Base-by-base conservation (phyloP, 1,140 invertebrate species). In the Ceratoteleas bidentatus region DNA sequence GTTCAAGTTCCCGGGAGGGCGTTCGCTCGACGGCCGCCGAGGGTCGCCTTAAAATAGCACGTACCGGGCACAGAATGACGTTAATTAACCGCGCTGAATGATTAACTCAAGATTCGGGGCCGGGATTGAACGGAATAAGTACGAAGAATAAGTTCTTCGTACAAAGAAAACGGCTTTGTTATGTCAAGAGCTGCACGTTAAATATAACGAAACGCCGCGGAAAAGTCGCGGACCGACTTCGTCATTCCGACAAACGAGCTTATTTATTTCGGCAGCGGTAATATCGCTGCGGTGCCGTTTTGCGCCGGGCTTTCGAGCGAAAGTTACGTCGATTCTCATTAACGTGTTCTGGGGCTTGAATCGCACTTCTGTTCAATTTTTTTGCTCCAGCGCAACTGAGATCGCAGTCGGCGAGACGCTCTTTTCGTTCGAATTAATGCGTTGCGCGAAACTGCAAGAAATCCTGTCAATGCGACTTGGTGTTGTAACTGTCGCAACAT, bases 61-160 rank as follows among this genome's bases (percentile, higher is more conserved):
- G 50, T 60, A 68, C 60, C 58, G 52, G 54, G 66, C 47, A 70
- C 66, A 78, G 74, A 65, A 83, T 80, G 74, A 85, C 49, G 77
- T 75, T 86, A 86, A 86, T 87, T 85, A 87, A 85, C 76, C 69
- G 43, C 40, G 49, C 50, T 69, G 76, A 76, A 78, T 83, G 84
- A 84, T 85, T 85, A 84, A 86, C 61, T 75, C 6, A 60, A 80
- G 70, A 81, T 85, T 78, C 66, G 40, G 47, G 54, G 33, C 13
- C 10, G 34, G 33, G 40, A 60, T 70, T 38, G 14, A 66, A 50
- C 13, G 13, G 15, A 68, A 68, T 7, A 49, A 57, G 32, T n/a
- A 8, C 45, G 7, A 45, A 66, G 64, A 68, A 57, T n/a, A n/a
- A n/a, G n/a, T n/a, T n/a, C n/a, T n/a, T n/a, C n/a, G n/a, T n/a